Percentiles rank a stretch among this genome's conserved stretches.
phyloP scores from a whole-genome alignment of 1,140 invertebrate genomes.

The Ptiloglossa arizonensis region DNA sequence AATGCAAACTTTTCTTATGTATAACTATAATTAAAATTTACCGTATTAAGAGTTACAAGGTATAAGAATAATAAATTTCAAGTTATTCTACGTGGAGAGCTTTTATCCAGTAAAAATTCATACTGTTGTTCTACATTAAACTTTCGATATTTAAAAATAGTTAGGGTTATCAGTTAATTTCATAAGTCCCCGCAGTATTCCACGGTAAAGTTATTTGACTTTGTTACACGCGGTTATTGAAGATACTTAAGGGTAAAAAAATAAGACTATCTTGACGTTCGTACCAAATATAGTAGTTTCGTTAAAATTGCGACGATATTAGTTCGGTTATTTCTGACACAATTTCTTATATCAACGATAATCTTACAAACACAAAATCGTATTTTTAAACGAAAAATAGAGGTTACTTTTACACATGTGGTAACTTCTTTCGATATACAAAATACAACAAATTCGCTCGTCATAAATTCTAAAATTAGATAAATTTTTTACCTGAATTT shows the following conservation, averaged over 20 bases:
- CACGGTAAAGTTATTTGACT: conserved; percentile 44
- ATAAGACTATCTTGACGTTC: not conserved
- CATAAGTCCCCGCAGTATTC: not conserved
- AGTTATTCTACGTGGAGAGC: no score
- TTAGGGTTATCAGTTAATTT: conserved; percentile 42
- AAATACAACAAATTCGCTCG: no score
- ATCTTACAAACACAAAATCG: not conserved
- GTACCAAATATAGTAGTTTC: conserved; percentile 5
- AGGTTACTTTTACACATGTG: not conserved
- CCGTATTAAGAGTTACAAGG: no score
- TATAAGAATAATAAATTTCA: not conserved
- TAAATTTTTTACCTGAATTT: not conserved
- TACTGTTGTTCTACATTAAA: conserved; percentile 1
- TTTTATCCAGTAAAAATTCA: not conserved
- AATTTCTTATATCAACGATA: not conserved
- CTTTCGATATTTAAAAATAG: conserved; percentile 42
- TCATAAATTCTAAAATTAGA: no score
- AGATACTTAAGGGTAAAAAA: conserved; percentile 33
- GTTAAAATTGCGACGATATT: not conserved
- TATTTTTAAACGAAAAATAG: not conserved
- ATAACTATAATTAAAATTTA: no score
- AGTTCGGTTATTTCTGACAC: not conserved
- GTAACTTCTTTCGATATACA: no score
- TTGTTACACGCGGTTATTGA: conserved; percentile 46
- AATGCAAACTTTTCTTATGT: no score